Conservation (phyloP, 1,140 invertebrate species). For the Zaprionus ghesquierei region DNA sequence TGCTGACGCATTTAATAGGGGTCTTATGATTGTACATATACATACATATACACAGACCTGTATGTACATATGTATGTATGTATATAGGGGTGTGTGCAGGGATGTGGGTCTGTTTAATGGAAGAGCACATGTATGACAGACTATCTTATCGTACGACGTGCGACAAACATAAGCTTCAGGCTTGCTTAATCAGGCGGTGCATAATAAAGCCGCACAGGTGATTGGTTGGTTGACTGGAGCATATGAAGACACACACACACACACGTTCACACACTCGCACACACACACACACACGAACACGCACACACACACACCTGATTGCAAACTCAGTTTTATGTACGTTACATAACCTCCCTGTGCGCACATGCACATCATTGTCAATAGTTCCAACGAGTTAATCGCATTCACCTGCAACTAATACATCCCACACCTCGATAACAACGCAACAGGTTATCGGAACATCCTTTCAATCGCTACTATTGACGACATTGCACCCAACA, state of each 20-base stretch:
- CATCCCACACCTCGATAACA: conserved; percentile 10
- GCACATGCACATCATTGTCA: conserved; percentile 15
- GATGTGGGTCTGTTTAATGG: conserved; percentile 10
- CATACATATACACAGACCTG: neutral
- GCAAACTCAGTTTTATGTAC: conserved; percentile 7
- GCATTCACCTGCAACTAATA: conserved; percentile 6
- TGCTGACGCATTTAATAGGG: conserved; percentile 57
- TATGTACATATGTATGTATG: neutral
- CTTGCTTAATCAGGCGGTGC: conserved; percentile 44
- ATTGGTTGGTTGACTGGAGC: conserved; percentile 22
- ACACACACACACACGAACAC: neutral
- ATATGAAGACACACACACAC: neutral
- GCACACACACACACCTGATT: neutral
- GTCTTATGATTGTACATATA: conserved; percentile 22
- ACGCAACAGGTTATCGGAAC: conserved; percentile 27
- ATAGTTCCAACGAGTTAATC: conserved; percentile 29
- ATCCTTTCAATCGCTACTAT: neutral
- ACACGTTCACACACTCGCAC: too few relatives aligned
- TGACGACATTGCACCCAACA: neutral
- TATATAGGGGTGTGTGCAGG: conserved; percentile 29
- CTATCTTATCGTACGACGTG: conserved; percentile 38
- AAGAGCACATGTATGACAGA: conserved; percentile 7
- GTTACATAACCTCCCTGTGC: conserved; percentile 28
- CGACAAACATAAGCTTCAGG: conserved; percentile 44
- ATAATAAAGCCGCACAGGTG: conserved; percentile 40